Base-by-base conservation (phyloP, 2,797 vertebrate genomes). In the Gadopsis marmoratus region DNA sequence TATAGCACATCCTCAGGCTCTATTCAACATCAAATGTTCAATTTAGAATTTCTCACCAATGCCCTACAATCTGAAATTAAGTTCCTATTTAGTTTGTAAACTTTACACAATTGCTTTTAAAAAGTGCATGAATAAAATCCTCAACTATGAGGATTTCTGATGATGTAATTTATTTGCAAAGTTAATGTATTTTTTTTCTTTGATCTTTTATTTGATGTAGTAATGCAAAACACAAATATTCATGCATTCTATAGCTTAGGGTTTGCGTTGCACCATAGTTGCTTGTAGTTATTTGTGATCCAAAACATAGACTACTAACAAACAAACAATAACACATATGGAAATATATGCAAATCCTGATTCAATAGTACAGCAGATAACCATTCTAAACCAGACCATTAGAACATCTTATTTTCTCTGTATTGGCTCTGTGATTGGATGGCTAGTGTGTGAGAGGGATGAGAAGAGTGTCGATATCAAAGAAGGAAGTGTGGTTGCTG, bases 381-480 rank as follows among this genome's bases (percentile, higher is more conserved):
- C 41, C 41, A 19, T 60, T 53, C 54, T 47, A 56, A 72, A 56
- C 62, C 61, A 50, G 72, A 80, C 41, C 59, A 78, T 68, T 51
- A 70, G 14, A 47, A 61, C 37, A 29, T 68, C 47, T 76, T 81
- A 59, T 66, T 80, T 72, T 47, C 41, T 78, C 56, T 62, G 62
- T 39, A 50, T 75, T 48, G 68, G 69, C 67, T 64, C 45, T n/a
- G 51, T 77, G 76, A 82, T 82, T 78, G 56, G 67, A 73, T 66
- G 76, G 47, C 14, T 66, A 58, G 41, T 54, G 68, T 80, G 60
- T 80, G 79, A 66, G 74, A 71, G 74, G 60, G 64, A 78, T 74
- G 54, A 45, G 55, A 55, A 63, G 76, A 71, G 69, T 48, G 60
- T 71, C 71, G 64, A 83, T 84, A 69, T 68, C 69, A 71, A 65